Base-by-base conservation (phyloP, 2,888 invertebrate species). In the Hydraecia micacea region DNA sequence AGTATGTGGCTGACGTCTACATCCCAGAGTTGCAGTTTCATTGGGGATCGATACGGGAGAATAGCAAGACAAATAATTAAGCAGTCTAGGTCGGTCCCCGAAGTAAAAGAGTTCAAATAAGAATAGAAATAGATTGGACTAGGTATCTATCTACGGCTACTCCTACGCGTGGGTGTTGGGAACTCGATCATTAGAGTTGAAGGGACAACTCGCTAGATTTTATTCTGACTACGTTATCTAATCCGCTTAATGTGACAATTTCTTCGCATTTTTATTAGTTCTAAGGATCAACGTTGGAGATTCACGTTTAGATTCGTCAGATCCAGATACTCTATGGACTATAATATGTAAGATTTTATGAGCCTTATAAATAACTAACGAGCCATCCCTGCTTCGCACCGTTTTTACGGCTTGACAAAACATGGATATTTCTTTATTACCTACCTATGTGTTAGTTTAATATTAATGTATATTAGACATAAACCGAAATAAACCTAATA, bases 21-120 rank as follows among this genome's bases (percentile, higher is more conserved):
- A 36, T 46, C 58, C n/a, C 58, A 72, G 28, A 63, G 36, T 67
- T 74, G 52, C 21, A 79, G 67, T 36, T 49, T 69, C 60, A 68
- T 68, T 60, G 46, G 7, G 46, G 66, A 77, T 84, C 71, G 71
- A 81, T 74, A 52, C 25, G 25, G 52, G 52, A 67, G 32, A 70
- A 83, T 65, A 73, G 62, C 63, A 32, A 46, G 36, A 76, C 21
- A 77, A 81, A 73, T 84, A 77, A 84, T 84, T 77, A 73, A 83
- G 42, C 58, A 83, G 73, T 70, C 73, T 73, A 58, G 55, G 58
- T 76, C 6, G 21, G 73, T 71, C 62, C 36, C 58, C 25, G 63
- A n/a, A 65, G 52, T 36, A 46, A 73, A 66, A 73, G 58, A 63
- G 25, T 58, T 46, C 60, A 63, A n/a, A 65, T 69, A 46, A 74